Evolutionary conservation across 2,888 invertebrate species (phyloP).

Genomic region (Apotomis turbidana): DNA sequence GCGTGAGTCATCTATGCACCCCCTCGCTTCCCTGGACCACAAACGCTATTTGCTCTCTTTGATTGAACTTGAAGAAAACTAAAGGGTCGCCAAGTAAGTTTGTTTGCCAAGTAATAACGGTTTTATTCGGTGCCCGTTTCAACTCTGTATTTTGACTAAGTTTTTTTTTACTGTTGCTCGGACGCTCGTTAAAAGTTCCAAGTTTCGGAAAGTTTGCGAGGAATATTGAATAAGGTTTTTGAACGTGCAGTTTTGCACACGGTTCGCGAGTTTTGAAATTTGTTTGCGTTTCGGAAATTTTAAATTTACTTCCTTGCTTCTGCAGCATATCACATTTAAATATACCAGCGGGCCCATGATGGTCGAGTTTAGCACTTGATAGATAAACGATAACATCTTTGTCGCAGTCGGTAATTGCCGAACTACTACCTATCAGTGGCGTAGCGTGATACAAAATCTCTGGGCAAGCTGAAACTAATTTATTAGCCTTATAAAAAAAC

Average conservation of each 20-base stretch:
- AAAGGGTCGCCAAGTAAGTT: slow-evolving; percentile 56
- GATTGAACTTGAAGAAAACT: slow-evolving; percentile 75
- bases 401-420: too few relatives aligned
- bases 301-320: slow-evolving; percentile 7
- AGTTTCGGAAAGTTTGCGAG: slow-evolving; percentile 27
- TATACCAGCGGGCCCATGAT: too few relatives aligned
- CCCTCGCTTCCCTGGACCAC: slow-evolving; percentile 56
- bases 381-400: too few relatives aligned
- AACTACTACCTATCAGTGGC: too few relatives aligned
- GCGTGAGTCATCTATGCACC: slow-evolving; percentile 75
- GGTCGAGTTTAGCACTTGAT: too few relatives aligned
- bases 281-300: slow-evolving; percentile 26
- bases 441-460: too few relatives aligned
- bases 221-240: slow-evolving; percentile 41
- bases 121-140: slow-evolving; percentile 56
- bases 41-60: slow-evolving; percentile 71
- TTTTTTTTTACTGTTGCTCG: slow-evolving; percentile 55
- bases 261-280: slow-evolving; percentile 24
- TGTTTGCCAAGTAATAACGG: slow-evolving; percentile 67
- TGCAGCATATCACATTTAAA: too few relatives aligned
- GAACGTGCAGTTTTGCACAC: slow-evolving; percentile 29
- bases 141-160: slow-evolving; percentile 49
- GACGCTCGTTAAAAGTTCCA: slow-evolving; percentile 64
- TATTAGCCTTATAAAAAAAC: too few relatives aligned
- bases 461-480: too few relatives aligned